Conservation (phyloP, 2,113 vertebrate genomes). For the Eclectus roratus region DNA sequence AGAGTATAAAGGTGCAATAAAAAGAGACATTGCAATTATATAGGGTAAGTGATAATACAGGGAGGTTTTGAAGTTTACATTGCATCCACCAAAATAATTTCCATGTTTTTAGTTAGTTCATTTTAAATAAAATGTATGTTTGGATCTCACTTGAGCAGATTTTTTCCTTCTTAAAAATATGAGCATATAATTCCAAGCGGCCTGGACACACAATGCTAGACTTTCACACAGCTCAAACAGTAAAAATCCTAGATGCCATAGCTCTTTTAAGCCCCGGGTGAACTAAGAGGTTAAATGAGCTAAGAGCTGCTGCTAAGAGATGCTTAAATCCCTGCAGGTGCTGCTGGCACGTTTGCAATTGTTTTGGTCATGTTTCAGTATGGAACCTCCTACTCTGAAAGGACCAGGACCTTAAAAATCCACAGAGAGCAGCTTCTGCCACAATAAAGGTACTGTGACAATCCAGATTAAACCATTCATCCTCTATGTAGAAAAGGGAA, state of each 20-base stretch:
- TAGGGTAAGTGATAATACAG: neutral
- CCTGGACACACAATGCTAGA: neutral
- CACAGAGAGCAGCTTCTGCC: neutral
- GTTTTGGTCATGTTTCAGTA: neutral
- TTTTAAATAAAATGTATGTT: neutral
- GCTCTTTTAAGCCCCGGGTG: neutral
- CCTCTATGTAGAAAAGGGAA: neutral
- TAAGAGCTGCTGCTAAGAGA: neutral
- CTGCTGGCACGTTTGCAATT: neutral
- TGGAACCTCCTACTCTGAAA: neutral
- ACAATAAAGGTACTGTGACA: neutral
- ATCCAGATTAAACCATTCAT: neutral
- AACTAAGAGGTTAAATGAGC: neutral
- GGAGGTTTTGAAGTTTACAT: neutral
- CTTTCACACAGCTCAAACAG: neutral
- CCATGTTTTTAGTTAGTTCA: neutral
- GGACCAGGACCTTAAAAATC: neutral
- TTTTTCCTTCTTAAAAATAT: neutral
- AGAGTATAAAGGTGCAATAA: neutral
- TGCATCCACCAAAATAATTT: neutral
- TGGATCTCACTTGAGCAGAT: neutral
- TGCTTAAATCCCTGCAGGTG: neutral
- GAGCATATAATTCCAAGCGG: neutral
- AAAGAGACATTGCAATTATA: neutral
- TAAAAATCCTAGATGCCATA: neutral